Evolutionary conservation across 2,888 invertebrate genomes (phyloP).

Genomic region (Pheosia gnoma): DNA sequence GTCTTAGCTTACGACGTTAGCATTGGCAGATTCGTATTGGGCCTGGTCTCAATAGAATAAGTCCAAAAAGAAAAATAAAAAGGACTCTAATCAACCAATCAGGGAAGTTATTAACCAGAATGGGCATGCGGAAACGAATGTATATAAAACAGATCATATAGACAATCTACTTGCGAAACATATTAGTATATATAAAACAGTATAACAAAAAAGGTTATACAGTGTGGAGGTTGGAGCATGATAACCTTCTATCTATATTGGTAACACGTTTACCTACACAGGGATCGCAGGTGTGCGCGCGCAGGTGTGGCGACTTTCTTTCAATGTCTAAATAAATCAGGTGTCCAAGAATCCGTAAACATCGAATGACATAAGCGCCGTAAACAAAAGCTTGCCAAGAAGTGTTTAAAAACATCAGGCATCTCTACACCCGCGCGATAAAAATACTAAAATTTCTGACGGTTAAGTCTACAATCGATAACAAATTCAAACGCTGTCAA

Average conservation of each 20-base stretch:
- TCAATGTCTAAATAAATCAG: conserved; percentile 35
- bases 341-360: conserved; percentile 51
- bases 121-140: conserved; percentile 32
- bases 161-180: conserved; percentile 45
- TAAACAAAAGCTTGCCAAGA: conserved; percentile 54
- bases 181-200: conserved; percentile 42
- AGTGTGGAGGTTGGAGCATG: conserved; percentile 51
- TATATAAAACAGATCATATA: conserved; percentile 43
- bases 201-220: conserved; percentile 49
- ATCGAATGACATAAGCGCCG: conserved; percentile 36
- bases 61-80: neutral
- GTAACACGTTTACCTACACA: conserved; percentile 63
- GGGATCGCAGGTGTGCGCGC: conserved; percentile 45
- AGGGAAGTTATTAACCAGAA: conserved; percentile 13
- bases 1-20: too few species aligned
- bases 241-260: conserved; percentile 66
- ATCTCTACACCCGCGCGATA: conserved; percentile 5
- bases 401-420: conserved; percentile 30
- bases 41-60: too few species aligned
- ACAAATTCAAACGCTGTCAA: neutral
- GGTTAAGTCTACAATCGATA: neutral
- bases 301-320: conserved; percentile 60
- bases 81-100: neutral
- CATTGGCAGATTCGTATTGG: too few species aligned
- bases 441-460: conserved; percentile 1